A percentile compares a stretch with the other conserved stretches of the same genome.
Evolutionary conservation across 2,888 invertebrate genomes (phyloP).

Genomic region (Lypha dubia): DNA sequence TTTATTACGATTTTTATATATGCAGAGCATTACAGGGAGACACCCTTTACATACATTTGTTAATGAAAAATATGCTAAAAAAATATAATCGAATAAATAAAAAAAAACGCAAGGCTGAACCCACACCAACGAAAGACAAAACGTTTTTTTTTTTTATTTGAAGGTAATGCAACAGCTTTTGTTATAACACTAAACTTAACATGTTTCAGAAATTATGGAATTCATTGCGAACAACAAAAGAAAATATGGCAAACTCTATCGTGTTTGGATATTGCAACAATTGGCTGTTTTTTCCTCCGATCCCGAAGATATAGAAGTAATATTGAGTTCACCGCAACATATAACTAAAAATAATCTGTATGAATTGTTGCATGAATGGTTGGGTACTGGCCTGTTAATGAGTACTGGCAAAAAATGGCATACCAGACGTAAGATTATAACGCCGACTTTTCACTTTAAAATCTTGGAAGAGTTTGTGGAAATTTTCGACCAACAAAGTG

Average conservation of each 20-base stretch:
- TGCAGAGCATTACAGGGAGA: no score
- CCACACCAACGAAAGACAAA: no score
- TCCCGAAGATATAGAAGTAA: conserved; percentile 84
- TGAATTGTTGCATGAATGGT: conserved; percentile 78
- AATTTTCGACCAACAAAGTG: conserved; percentile 87
- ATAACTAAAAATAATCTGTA: conserved; percentile 81
- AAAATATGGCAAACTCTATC: conserved; percentile 77
- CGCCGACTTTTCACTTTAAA: conserved; percentile 80
- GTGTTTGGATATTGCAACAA: conserved; percentile 82
- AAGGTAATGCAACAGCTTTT: no score
- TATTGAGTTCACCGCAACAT: conserved; percentile 78
- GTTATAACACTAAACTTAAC: not conserved
- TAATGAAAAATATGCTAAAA: no score
- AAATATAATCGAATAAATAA: no score
- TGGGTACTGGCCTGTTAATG: conserved; percentile 80
- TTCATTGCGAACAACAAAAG: conserved; percentile 74
- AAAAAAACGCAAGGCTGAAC: no score
- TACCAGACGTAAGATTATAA: conserved; percentile 87
- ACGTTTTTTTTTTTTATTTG: no score
- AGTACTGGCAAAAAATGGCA: conserved; percentile 86
- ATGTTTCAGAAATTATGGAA: conserved; percentile 76
- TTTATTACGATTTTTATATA: no score
- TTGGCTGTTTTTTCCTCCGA: conserved; percentile 83
- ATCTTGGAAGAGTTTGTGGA: conserved; percentile 90
- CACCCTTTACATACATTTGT: no score